Base-by-base conservation (phyloP, 2,888 invertebrate species). In the Strigamia maritima region DNA sequence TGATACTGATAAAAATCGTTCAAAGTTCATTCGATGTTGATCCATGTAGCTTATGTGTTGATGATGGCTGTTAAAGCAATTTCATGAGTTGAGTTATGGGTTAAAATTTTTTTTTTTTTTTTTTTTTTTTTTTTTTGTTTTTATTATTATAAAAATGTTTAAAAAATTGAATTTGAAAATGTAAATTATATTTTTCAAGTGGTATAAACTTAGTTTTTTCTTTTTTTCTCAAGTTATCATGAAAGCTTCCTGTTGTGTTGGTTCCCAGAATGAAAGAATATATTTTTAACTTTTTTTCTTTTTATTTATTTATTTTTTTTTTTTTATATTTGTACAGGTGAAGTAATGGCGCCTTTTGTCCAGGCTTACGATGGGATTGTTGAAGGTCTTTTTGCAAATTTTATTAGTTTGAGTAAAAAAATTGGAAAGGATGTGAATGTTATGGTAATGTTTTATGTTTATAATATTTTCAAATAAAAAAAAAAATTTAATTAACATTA, bases 341-440 rank as follows among this genome's bases (percentile, higher is more conserved):
- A 81, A 54, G 80, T 79, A 26, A 74, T 82, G 40, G 81, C 83
- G 19, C 84, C 85, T 14, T 83, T 82, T 82, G 85, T 86, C 1
- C 40, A 80, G 28, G 85, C 84, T 0, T 87, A 82, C 82, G 86
- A 86, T 81, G 85, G 83, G 4, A 81, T 86, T 16, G 75, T 86
- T 22, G 88, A 89, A 85, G 93, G 93, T 78, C 91, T 94, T 76
- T 89, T 97, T 83, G 89, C 90, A 82, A 90, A 91, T 81, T 97
- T 92, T 86, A 85, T 94, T 81, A 87, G 90, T 80, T 87, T 92
- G 80, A 95, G 96, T 81, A 87, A 90, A 85, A 89, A 93, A 87
- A 93, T 97, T 79, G 86, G 86, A 14, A 85, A 84, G n/a, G 85
- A 85, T 83, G 84, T 82, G 38, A 80, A 79, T 31, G 24, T 35